phyloP scores from a whole-genome alignment of 30 jellyfish, hydroid and myxozoan genomes.

The Turritopsis dohrnii region DNA sequence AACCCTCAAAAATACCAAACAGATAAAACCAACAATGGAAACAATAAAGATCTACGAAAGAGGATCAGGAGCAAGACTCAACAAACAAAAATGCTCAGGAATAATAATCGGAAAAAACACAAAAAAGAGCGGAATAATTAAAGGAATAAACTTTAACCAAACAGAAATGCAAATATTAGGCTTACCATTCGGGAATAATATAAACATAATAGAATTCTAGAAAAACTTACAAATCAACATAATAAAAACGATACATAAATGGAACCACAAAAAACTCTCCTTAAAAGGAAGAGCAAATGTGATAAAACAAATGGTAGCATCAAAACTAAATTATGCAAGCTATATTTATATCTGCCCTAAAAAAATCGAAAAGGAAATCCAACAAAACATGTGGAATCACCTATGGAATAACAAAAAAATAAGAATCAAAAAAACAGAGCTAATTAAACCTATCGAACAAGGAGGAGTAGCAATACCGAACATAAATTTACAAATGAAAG shows the following conservation, averaged over 20 bases:
- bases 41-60: neutral
- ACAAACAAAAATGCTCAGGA: neutral
- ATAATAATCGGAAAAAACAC: neutral
- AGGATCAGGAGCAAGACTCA: constrained; percentile 5
- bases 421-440: neutral
- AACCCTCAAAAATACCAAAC: neutral
- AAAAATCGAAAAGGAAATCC: neutral
- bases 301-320: neutral
- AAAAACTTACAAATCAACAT: neutral
- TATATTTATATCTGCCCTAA: neutral
- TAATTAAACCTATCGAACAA: neutral
- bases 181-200: neutral
- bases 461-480: neutral
- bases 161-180: neutral
- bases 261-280: neutral
- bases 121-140: neutral
- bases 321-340: neutral
- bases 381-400: neutral
- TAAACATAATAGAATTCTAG: neutral
- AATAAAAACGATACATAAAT: neutral
- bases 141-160: neutral
- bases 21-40: neutral
- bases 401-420: neutral
- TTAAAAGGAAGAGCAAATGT: neutral
- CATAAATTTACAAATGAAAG: neutral